Evolutionary conservation across 2,888 invertebrate species (phyloP).

Genomic region (Hirtodrosophila duncani): DNA sequence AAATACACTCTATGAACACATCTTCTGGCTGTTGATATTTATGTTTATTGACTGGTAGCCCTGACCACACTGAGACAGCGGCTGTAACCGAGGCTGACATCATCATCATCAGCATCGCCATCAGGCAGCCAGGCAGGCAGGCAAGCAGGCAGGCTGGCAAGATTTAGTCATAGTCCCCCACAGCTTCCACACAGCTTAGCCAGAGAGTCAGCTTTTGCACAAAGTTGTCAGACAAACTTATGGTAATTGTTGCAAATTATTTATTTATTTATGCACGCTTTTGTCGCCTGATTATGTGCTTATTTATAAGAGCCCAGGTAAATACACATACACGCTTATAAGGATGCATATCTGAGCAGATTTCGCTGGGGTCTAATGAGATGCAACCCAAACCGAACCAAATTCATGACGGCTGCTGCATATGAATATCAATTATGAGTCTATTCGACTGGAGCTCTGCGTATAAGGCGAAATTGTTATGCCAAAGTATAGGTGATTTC

Average conservation of each 20-base stretch:
- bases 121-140: no score
- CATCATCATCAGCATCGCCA: constrained; percentile 40
- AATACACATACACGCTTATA: constrained; percentile 14
- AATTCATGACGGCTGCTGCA: constrained; percentile 43
- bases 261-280: constrained; percentile 66
- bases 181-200: no score
- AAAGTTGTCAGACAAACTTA: no score
- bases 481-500: no score
- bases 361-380: no score
- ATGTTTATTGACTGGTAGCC: constrained; percentile 67
- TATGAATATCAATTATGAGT: constrained; percentile 64
- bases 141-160: no score
- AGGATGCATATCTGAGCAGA: no score
- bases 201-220: no score
- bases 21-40: constrained; percentile 53
- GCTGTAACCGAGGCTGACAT: constrained; percentile 18
- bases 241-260: constrained; percentile 59
- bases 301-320: constrained; percentile 62
- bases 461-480: no score
- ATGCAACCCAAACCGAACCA: constrained; percentile 49
- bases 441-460: no score
- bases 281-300: constrained; percentile 73
- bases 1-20: constrained; percentile 14
- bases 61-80: not conserved
- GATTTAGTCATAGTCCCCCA: no score